phyloP scores from a whole-genome alignment of 2,888 invertebrate species.

The Parelbella ahira region DNA sequence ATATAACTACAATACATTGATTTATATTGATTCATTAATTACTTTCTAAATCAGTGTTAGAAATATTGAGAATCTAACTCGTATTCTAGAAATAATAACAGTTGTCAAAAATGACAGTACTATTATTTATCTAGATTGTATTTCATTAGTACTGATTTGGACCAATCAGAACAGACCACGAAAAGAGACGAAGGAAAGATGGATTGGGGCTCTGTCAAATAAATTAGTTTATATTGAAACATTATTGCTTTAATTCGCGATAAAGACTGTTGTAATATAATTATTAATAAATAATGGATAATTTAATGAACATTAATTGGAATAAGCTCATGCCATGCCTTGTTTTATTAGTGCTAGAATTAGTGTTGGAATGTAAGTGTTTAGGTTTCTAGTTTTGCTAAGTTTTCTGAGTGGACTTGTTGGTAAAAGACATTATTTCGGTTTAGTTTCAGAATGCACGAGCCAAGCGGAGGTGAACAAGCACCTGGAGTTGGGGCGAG shows the following conservation, averaged over 20 bases:
- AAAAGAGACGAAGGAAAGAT: slow-evolving; percentile 75
- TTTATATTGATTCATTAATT: too few relatives aligned
- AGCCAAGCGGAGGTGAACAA: slow-evolving; percentile 91
- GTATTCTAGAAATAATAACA: too few relatives aligned
- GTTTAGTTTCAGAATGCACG: slow-evolving; percentile 83
- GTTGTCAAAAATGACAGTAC: background rate
- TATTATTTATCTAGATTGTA: slow-evolving; percentile 6
- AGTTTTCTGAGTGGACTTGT: slow-evolving; percentile 32
- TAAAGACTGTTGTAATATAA: slow-evolving; percentile 51
- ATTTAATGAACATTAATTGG: slow-evolving; percentile 78
- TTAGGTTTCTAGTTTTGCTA: slow-evolving; percentile 32
- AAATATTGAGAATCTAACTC: too few relatives aligned
- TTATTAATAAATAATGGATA: slow-evolving; percentile 68
- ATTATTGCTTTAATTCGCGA: slow-evolving; percentile 41
- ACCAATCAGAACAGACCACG: slow-evolving; percentile 66
- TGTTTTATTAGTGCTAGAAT: slow-evolving; percentile 83
- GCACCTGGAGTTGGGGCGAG: slow-evolving; percentile 96
- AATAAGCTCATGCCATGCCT: slow-evolving; percentile 84
- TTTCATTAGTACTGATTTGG: slow-evolving; percentile 60
- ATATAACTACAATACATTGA: too few relatives aligned
- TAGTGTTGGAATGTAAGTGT: slow-evolving; percentile 84
- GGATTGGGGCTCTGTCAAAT: slow-evolving; percentile 70
- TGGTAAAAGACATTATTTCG: slow-evolving; percentile 32
- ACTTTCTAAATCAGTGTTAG: too few relatives aligned
- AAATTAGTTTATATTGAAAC: slow-evolving; percentile 38